Evolutionary conservation across 2,888 invertebrate species (phyloP), one percentile per base, ranked within the genome.

Genomic region (Drosophila mimica): DNA sequence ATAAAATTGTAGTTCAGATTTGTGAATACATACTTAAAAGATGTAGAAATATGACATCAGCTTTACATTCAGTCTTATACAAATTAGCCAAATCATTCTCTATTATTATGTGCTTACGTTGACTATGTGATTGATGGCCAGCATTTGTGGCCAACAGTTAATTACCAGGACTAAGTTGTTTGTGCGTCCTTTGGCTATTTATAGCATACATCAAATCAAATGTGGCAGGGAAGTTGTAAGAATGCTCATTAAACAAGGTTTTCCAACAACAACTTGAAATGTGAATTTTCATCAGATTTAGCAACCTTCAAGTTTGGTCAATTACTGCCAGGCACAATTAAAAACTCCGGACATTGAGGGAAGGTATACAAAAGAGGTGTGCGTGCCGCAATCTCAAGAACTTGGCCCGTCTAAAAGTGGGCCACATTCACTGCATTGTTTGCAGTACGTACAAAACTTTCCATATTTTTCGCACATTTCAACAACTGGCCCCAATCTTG

Each of bases 371-470:
- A 52, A 54, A 53, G 49, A 40, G 70, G 43, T 49, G 72, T 85
- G 85, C 90, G 90, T 85, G 85, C 54, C 62, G 53, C 68, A 74
- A 75, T 76, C 72, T 79, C 31, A 66, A 67, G 72, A 76, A 82
- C 73, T 74, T 69, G 71, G 68, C 82, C 70, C 65, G 57, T 36
- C 62, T 36, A 15, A 38, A 74, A 74, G 66, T 75, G 80, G 79
- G 83, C 73, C 85, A 89, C 89, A 76, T 70, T 71, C 71, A 72
- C 82, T 69, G 85, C 85, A 85, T 70, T 88, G 86, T 86, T 86
- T 78, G 75, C 70, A 78, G 38, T 33, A 34, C 20, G 53, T 52
- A 59, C 52, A 59, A 74, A 84, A 72, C 53, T 79, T 66, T 74
- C 74, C 72, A 73, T 76, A 79, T 76, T 68, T 74, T 79, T 56